These are phyloP conservation scores for Ectropis crepuscularia DNA, from an alignment of 2,888 invertebrate genomes.

Conservation along the genomic window DNA sequence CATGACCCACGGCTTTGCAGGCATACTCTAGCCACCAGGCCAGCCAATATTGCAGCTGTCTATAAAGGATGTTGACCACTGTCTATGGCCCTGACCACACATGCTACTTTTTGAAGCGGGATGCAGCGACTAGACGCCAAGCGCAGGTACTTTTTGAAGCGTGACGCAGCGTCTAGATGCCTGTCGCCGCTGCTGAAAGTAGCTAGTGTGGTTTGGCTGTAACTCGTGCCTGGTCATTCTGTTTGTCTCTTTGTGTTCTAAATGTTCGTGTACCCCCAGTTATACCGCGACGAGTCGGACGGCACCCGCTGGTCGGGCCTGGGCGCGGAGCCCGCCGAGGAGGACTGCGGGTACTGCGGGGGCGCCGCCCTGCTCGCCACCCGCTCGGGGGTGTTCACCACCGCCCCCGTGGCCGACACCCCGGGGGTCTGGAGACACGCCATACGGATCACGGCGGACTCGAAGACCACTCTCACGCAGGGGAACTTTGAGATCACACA, in stretches of 20 bases:
- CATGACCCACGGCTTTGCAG: too few species aligned
- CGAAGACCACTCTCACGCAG: slow-evolving; percentile 85
- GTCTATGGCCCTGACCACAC: too few species aligned
- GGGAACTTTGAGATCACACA: slow-evolving; percentile 90
- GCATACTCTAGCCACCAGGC: too few species aligned
- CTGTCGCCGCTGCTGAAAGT: too few species aligned
- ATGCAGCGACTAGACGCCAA: too few species aligned
- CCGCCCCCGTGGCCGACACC: slow-evolving; percentile 80
- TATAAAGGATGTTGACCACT: too few species aligned
- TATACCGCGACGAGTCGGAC: slow-evolving; percentile 74
- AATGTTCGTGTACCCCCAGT: slow-evolving; percentile 49
- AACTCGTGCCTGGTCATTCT: too few species aligned
- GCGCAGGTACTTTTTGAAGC: too few species aligned
- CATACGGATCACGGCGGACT: slow-evolving; percentile 58
- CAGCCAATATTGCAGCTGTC: too few species aligned
- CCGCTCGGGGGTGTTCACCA: slow-evolving; percentile 71
- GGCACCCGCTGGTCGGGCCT: slow-evolving; percentile 79
- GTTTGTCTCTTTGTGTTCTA: background rate
- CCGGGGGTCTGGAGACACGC: slow-evolving; percentile 73
- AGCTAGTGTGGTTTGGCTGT: too few species aligned
- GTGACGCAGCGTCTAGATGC: too few species aligned
- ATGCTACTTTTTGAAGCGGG: too few species aligned
- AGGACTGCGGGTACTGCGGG: slow-evolving; percentile 79
- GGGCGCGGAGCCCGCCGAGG: slow-evolving; percentile 71
- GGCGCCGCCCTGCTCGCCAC: slow-evolving; percentile 71